phyloP scores from a whole-genome alignment of 2,797 vertebrate genomes.

The Pelobates cultripes region DNA sequence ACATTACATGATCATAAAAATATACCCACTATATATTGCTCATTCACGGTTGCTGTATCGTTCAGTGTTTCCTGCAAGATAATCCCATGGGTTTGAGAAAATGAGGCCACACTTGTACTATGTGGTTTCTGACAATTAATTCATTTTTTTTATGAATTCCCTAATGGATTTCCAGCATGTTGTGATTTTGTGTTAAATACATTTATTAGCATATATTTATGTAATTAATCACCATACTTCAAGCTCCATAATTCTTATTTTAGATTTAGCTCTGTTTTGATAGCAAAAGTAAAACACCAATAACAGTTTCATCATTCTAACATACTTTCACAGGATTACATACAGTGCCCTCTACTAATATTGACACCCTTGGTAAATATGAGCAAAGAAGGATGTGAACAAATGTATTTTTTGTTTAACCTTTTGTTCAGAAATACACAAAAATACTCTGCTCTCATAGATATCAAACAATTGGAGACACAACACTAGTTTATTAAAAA shows the following conservation, averaged over 20 bases:
- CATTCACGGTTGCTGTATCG: background rate
- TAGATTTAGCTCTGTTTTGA: background rate
- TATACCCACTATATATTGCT: background rate
- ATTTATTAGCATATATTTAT: slow-evolving; percentile 53
- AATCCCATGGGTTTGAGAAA: slow-evolving; percentile 39
- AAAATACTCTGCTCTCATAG: too few relatives aligned
- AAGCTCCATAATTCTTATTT: slow-evolving; percentile 15
- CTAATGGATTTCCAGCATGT: slow-evolving; percentile 33
- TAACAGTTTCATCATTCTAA: background rate
- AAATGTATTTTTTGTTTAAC: too few relatives aligned
- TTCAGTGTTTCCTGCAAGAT: slow-evolving; percentile 9
- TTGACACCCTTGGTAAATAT: too few relatives aligned
- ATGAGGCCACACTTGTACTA: slow-evolving; percentile 45
- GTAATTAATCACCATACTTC: slow-evolving; percentile 50
- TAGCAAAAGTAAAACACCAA: background rate
- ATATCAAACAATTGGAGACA: too few relatives aligned
- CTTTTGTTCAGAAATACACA: too few relatives aligned
- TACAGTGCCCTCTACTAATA: too few relatives aligned
- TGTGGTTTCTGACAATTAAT: slow-evolving; percentile 49
- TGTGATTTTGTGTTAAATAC: slow-evolving; percentile 51
- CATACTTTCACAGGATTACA: too few relatives aligned
- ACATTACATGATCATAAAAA: slow-evolving; percentile 4
- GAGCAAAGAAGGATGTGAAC: too few relatives aligned
- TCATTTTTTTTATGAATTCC: slow-evolving; percentile 47
- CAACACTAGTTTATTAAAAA: too few relatives aligned